Conservation (phyloP, 35 echinoderm and acorn worm genomes). For the Anneissia japonica region DNA sequence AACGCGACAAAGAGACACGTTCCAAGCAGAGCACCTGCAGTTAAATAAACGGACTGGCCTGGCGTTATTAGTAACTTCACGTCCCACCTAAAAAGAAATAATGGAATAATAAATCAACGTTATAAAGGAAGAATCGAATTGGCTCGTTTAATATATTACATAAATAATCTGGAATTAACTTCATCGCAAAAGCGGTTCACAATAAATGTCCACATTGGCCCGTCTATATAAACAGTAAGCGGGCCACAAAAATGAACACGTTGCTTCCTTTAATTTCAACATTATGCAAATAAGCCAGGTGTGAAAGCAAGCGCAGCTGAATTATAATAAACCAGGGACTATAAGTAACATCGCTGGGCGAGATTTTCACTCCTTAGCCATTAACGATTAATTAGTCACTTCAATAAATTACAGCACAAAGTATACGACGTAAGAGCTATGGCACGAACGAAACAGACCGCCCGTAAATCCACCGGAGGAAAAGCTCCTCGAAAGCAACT, state of each 20-base stretch:
- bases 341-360: no score
- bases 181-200: neutral
- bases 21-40: conserved; percentile 57
- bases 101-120: neutral
- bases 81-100: conserved; percentile 47
- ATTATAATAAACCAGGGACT: no score
- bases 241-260: no score
- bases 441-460: conserved; percentile 80
- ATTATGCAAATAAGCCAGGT: no score
- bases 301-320: no score
- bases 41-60: conserved; percentile 67
- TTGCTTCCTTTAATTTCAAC: no score
- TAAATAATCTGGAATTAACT: neutral
- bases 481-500: conserved; percentile 68
- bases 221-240: no score
- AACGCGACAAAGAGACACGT: conserved; percentile 69
- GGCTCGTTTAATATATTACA: no score
- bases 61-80: conserved; percentile 71
- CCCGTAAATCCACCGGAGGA: conserved; percentile 56
- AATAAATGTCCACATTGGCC: neutral
- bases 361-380: no score
- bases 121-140: neutral
- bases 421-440: conserved; percentile 23
- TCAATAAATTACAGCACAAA: no score
- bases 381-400: no score